These are phyloP conservation scores for Centropristis striata DNA, from an alignment of 2,113 vertebrate genomes.

Conservation along the genomic window DNA sequence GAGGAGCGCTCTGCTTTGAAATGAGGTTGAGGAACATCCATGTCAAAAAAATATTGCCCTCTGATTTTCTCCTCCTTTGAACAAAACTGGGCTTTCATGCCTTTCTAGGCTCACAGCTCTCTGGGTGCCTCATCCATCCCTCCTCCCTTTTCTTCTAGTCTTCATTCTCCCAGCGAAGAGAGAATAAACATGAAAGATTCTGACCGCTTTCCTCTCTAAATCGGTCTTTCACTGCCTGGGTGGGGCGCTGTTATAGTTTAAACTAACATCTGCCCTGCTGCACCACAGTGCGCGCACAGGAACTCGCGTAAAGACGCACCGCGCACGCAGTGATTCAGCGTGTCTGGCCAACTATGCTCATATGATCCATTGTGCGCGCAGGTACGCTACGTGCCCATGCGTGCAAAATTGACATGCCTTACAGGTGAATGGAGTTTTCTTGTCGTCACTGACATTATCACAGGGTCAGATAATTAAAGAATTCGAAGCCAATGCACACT, in stretches of 20 bases:
- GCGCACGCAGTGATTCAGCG: background rate
- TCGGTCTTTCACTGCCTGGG: constrained; percentile 59
- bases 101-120: constrained; percentile 20
- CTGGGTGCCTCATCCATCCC: constrained; percentile 9
- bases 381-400: background rate
- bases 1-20: constrained; percentile 78
- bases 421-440: constrained; percentile 1
- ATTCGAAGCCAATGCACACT: background rate
- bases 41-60: constrained; percentile 80
- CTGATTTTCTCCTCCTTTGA: constrained; percentile 68
- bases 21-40: constrained; percentile 77
- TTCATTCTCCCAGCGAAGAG: constrained; percentile 44
- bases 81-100: constrained; percentile 79
- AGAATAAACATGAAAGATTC: constrained; percentile 55
- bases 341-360: background rate
- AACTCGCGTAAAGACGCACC: background rate
- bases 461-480: constrained; percentile 4
- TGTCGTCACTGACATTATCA: constrained; percentile 20
- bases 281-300: constrained; percentile 6
- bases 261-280: constrained; percentile 52
- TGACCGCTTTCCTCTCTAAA: constrained; percentile 57
- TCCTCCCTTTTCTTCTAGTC: constrained; percentile 3
- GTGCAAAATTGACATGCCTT: too few relatives aligned
- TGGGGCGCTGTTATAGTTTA: constrained; percentile 53
- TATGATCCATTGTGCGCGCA: background rate